Base-by-base conservation (phyloP, 1,140 invertebrate species). In the Diorhabda elongata region DNA sequence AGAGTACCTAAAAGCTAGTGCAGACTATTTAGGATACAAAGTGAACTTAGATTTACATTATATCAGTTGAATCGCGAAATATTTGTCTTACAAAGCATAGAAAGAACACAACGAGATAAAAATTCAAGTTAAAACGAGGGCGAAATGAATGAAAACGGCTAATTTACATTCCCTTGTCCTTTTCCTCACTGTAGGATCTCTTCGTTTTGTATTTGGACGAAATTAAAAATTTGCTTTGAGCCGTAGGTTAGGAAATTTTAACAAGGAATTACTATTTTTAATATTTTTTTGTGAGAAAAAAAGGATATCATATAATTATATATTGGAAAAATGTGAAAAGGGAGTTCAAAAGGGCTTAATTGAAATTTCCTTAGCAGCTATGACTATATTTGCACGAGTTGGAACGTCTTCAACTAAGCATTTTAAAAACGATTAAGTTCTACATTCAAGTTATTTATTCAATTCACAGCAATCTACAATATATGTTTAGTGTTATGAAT, bases 61-160 rank as follows among this genome's bases (percentile, higher is more conserved):
- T 73, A 71, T 69, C 66, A 67, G 61, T 62, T 75, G 71, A 75
- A 75, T 75, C 64, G 69, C 61, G 47, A 47, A 66, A 69, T 71
- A 75, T 75, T 75, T 73, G 74, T 75, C 74, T 75, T 70, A 26
- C 66, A 60, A 70, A 65, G 66, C 61, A 71, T 71, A 67, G 59
- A 74, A 71, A 68, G 71, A 70, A 71, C 66, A 69, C 67, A 67
- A 70, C 66, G 43, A 56, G 7, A 69, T 69, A 73, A 73, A 71
- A 73, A 74, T 71, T 67, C 68, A 68, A 73, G 67, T 68, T 74
- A 68, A 74, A 75, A 73, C 66, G 73, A 73, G 75, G 75, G 73
- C 73, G 75, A 76, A 75, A 65, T 76, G 75, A 76, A 76, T 74
- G 75, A 76, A 76, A 76, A 76, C 75, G 71, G 75, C 75, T 74